These are phyloP conservation scores for Operophtera brumata DNA, from an alignment of 2,888 invertebrate genomes.

Conservation along the genomic window DNA sequence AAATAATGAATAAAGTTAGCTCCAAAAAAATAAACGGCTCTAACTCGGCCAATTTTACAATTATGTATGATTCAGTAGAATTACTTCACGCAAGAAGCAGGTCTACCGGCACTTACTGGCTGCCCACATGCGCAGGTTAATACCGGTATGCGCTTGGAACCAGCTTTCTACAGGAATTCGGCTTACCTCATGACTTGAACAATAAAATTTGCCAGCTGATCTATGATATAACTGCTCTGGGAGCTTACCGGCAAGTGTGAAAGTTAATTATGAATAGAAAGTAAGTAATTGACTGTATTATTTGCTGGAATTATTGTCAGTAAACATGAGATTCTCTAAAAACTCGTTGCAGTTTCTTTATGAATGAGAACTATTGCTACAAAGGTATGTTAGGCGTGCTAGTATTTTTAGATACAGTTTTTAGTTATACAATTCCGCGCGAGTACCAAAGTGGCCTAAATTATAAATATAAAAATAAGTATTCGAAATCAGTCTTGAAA, in stretches of 20 bases:
- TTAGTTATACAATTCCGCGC: background rate
- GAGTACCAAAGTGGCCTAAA: conserved; percentile 23
- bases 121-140: background rate
- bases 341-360: background rate
- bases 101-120: no score
- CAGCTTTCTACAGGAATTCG: background rate
- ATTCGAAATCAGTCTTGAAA: conserved; percentile 51
- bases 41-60: no score
- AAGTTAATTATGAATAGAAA: conserved; percentile 33
- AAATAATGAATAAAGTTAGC: no score
- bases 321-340: background rate
- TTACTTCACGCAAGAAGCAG: no score
- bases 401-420: no score
- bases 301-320: background rate
- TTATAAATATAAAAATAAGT: conserved; percentile 19
- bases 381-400: no score
- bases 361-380: no score
- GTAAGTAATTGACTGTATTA: conserved; percentile 14
- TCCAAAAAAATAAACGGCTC: no score
- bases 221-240: conserved; percentile 27
- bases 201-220: conserved; percentile 26
- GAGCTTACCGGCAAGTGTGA: conserved; percentile 20
- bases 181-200: background rate
- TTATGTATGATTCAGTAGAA: no score
- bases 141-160: background rate